phyloP scores from a whole-genome alignment of 2,888 invertebrate genomes.

The Cerastis rubricosa region DNA sequence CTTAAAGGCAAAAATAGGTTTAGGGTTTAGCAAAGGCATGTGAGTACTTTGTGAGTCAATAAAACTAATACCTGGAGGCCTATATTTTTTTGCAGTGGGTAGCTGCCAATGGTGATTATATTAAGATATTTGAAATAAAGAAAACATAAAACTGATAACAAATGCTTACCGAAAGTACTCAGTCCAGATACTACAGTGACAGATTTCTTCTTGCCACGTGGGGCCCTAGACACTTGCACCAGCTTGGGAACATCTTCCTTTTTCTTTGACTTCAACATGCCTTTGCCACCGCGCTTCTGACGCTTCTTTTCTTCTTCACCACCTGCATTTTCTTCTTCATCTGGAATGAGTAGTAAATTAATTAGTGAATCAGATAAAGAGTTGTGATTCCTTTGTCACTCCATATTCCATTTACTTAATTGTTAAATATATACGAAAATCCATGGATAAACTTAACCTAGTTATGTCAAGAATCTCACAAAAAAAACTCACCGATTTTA shows the following conservation, averaged over 20 bases:
- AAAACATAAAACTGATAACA: not conserved
- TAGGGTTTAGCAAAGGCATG: not conserved
- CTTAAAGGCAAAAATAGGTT: not conserved
- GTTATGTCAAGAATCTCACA: not conserved
- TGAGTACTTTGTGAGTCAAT: not conserved
- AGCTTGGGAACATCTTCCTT: slow-evolving; percentile 97
- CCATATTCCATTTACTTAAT: not conserved
- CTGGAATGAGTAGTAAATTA: slow-evolving; percentile 70
- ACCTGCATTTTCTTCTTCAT: slow-evolving; percentile 93
- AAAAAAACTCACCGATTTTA: slow-evolving; percentile 91
- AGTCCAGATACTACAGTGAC: slow-evolving; percentile 99
- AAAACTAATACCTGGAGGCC: not conserved
- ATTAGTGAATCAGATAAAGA: not conserved
- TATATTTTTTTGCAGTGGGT: not conserved
- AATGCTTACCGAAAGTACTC: slow-evolving; percentile 95
- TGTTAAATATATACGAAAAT: not conserved
- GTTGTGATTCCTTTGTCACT: not conserved
- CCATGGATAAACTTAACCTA: slow-evolving; percentile 64
- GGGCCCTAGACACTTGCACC: slow-evolving; percentile 96
- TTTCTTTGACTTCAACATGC: slow-evolving; percentile 98
- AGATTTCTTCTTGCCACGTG: slow-evolving; percentile 99
- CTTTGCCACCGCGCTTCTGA: slow-evolving; percentile 99
- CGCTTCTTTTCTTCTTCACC: slow-evolving; percentile 98
- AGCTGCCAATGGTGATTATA: not conserved
- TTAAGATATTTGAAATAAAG: not conserved